phyloP scores from a whole-genome alignment of 2,797 vertebrate genomes.

The Peromyscus attwateri region DNA sequence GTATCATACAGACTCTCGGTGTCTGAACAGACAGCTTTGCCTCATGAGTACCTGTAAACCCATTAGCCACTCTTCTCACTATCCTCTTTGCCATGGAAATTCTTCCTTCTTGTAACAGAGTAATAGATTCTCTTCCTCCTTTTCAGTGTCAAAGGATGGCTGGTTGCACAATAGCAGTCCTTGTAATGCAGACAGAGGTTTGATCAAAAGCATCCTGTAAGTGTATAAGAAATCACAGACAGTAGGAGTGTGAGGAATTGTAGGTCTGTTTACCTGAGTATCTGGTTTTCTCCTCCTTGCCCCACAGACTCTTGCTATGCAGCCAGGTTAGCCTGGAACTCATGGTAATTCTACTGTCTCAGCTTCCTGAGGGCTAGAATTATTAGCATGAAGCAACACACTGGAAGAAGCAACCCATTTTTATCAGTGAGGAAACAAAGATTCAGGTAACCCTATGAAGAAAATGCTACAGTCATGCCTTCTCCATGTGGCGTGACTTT shows the following conservation, averaged over 20 bases:
- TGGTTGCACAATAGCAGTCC: background rate
- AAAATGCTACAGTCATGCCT: background rate
- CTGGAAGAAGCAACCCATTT: background rate
- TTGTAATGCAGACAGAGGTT: slow-evolving; percentile 23
- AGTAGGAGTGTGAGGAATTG: background rate
- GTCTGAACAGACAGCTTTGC: background rate
- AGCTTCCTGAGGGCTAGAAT: background rate
- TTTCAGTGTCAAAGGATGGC: background rate
- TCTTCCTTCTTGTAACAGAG: background rate
- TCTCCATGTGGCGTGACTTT: background rate
- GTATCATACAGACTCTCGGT: background rate
- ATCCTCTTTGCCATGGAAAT: slow-evolving; percentile 3
- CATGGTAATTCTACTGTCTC: background rate
- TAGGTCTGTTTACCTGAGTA: background rate
- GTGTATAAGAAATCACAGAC: background rate
- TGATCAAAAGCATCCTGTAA: background rate
- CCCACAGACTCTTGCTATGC: background rate
- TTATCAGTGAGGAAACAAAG: background rate
- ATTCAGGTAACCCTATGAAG: background rate
- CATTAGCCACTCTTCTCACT: background rate
- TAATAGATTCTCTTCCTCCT: background rate
- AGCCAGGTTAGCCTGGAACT: background rate
- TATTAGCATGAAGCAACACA: background rate
- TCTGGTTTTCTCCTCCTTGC: background rate
- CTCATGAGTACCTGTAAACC: background rate